A percentile compares a stretch with the other conserved stretches of the same genome.
phyloP scores from a whole-genome alignment of 2,888 invertebrate genomes.

The Cryptus viduatorius region DNA sequence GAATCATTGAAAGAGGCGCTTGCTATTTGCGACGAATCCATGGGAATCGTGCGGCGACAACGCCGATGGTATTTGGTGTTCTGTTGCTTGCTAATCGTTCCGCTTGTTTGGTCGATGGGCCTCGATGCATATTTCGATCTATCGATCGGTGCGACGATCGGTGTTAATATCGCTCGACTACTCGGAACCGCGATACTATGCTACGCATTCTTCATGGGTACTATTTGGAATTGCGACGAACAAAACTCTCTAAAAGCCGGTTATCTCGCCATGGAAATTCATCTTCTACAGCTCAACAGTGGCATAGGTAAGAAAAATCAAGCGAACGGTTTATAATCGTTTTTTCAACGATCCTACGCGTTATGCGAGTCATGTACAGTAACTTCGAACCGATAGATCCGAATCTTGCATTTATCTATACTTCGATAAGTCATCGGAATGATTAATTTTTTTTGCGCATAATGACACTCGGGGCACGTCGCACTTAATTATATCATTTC shows the following conservation, averaged over 20 bases:
- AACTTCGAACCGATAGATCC: neutral
- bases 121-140: slow-evolving; percentile 72
- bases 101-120: slow-evolving; percentile 80
- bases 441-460: neutral
- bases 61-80: slow-evolving; percentile 86
- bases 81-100: slow-evolving; percentile 86
- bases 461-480: neutral
- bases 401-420: slow-evolving; percentile 19
- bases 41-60: slow-evolving; percentile 85
- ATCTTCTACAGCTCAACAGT: slow-evolving; percentile 77
- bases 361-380: neutral
- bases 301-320: slow-evolving; percentile 63
- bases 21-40: slow-evolving; percentile 87
- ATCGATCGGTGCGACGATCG: slow-evolving; percentile 81
- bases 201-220: slow-evolving; percentile 91
- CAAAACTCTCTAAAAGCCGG: slow-evolving; percentile 92
- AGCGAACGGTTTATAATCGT: slow-evolving; percentile 4
- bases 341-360: neutral
- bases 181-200: slow-evolving; percentile 88
- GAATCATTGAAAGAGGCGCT: slow-evolving; percentile 87
- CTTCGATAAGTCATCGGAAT: slow-evolving; percentile 5
- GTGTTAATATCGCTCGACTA: slow-evolving; percentile 87
- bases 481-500: neutral
- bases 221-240: slow-evolving; percentile 94
- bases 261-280: slow-evolving; percentile 89